Conservation (phyloP, 2,113 vertebrate genomes). For the Procapra przewalskii region DNA sequence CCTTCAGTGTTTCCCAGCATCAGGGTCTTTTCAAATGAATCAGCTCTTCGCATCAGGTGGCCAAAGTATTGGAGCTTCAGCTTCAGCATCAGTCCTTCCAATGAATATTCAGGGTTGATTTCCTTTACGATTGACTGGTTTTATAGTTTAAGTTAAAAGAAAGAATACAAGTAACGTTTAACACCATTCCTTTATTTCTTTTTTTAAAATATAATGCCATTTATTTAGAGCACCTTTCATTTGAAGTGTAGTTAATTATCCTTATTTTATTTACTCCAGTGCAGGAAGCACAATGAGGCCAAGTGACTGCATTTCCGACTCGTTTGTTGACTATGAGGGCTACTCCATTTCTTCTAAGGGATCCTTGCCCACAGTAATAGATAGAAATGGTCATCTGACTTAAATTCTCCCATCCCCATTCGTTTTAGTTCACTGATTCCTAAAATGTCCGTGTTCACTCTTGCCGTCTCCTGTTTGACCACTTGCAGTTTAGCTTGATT, state of each 20-base stretch:
- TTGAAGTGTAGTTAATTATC: background rate
- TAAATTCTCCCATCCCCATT: background rate
- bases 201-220: background rate
- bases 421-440: background rate
- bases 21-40: background rate
- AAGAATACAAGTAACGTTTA: background rate
- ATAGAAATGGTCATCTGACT: background rate
- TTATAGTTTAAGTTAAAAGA: background rate
- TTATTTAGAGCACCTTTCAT: constrained; percentile 13
- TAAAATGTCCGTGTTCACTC: background rate
- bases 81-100: background rate
- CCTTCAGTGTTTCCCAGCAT: background rate
- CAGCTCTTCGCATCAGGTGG: background rate
- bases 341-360: background rate
- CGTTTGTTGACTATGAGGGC: background rate
- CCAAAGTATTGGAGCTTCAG: background rate
- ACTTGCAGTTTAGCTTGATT: background rate
- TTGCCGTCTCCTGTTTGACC: background rate
- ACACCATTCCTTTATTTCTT: background rate
- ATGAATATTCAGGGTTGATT: background rate
- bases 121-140: background rate
- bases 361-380: background rate
- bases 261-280: constrained; percentile 6
- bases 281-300: background rate
- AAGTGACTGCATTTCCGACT: background rate